These are phyloP conservation scores for Schizopygopsis malacanthus DNA, from an alignment of 2,797 vertebrate genomes.

Conservation along the genomic window DNA sequence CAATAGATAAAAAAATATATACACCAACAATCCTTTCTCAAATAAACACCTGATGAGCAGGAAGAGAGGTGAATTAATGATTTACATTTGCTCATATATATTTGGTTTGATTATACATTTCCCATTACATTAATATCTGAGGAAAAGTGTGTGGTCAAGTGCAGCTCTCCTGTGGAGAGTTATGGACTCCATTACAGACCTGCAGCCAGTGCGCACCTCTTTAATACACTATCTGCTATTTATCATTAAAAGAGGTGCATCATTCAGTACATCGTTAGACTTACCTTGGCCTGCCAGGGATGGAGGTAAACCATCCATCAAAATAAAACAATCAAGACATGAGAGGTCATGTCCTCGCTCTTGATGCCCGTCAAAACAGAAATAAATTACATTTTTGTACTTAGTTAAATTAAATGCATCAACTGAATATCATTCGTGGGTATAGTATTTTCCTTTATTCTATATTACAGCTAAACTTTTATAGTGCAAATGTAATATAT, in stretches of 20 bases:
- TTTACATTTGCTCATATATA: background rate
- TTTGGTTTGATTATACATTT: background rate
- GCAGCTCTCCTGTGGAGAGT: background rate
- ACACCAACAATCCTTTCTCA: background rate
- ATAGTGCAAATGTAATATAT: background rate
- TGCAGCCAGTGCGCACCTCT: background rate
- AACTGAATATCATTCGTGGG: background rate
- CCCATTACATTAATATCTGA: background rate
- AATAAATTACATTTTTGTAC: background rate
- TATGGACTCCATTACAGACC: background rate
- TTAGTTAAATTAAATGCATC: background rate
- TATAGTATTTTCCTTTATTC: background rate
- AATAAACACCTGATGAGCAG: background rate
- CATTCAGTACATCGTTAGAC: conserved; percentile 10
- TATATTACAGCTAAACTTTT: background rate
- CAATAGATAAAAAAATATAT: background rate
- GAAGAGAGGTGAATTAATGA: background rate
- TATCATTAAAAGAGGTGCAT: background rate
- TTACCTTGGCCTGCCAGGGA: background rate
- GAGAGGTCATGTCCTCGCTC: background rate
- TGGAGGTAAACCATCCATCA: background rate
- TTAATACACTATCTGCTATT: background rate
- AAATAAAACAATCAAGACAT: conserved; percentile 13
- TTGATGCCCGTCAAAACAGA: background rate
- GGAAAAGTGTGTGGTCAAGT: background rate